These are phyloP conservation scores for Plutella xylostella DNA, from an alignment of 2,888 invertebrate genomes.

Conservation along the genomic window DNA sequence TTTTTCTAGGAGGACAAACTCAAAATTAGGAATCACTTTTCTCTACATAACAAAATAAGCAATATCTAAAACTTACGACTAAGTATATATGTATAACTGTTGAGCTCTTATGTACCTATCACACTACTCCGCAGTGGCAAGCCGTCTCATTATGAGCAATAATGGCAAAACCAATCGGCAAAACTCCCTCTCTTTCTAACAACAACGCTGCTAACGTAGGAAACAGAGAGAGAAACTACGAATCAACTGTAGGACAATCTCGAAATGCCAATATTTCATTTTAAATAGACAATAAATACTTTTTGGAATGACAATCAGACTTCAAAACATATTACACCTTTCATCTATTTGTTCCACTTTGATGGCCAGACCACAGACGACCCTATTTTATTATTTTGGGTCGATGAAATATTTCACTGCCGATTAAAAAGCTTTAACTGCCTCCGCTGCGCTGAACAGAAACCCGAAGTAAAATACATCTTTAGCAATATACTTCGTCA, in stretches of 20 bases:
- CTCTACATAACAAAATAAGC: conserved; percentile 13
- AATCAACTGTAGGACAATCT: not conserved
- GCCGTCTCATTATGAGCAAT: conserved; percentile 41
- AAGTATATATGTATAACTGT: conserved; percentile 32
- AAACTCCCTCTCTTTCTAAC: too few species aligned
- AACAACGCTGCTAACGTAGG: too few species aligned
- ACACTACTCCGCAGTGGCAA: conserved; percentile 51
- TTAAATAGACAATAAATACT: conserved; percentile 10
- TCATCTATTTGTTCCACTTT: conserved; percentile 2
- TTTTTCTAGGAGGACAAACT: conserved; percentile 28
- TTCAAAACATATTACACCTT: conserved; percentile 28
- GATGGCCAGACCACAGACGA: not conserved
- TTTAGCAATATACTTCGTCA: too few species aligned
- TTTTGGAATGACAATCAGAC: conserved; percentile 59
- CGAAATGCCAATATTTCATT: not conserved
- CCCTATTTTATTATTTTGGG: too few species aligned
- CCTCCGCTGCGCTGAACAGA: too few species aligned
- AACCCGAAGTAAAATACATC: too few species aligned
- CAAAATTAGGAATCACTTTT: conserved; percentile 36
- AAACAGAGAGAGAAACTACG: not conserved
- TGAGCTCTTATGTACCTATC: conserved; percentile 55
- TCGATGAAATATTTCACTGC: too few species aligned
- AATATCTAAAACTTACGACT: conserved; percentile 30
- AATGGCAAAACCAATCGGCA: conserved; percentile 52
- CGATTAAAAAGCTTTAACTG: too few species aligned